Evolutionary conservation across 2,888 invertebrate species (phyloP).

Genomic region (Hymenopus coronatus): DNA sequence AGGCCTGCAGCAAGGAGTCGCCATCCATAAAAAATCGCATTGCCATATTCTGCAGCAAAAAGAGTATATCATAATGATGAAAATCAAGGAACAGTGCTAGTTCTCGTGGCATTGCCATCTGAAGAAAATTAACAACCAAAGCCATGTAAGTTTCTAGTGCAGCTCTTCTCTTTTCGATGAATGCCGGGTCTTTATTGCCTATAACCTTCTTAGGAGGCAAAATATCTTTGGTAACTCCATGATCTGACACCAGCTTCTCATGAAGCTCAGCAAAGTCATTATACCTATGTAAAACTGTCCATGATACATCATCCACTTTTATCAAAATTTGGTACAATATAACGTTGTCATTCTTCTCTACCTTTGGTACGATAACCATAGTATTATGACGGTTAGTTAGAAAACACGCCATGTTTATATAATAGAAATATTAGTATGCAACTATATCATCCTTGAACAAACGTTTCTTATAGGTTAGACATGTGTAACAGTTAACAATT

Average conservation of each 20-base stretch:
- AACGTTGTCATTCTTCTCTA: constrained; percentile 62
- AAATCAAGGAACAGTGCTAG: constrained; percentile 85
- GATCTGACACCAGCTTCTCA: constrained; percentile 74
- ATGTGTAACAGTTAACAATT: no score
- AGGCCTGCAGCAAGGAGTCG: constrained; percentile 62
- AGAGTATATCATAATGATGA: constrained; percentile 85
- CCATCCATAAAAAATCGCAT: constrained; percentile 73
- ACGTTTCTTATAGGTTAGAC: no score
- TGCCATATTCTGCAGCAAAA: constrained; percentile 79
- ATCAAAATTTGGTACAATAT: constrained; percentile 72
- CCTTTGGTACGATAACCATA: constrained; percentile 62
- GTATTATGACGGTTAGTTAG: constrained; percentile 66
- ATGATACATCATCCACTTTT: constrained; percentile 67
- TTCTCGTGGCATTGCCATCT: constrained; percentile 73
- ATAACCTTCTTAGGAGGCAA: constrained; percentile 92
- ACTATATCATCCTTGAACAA: no score
- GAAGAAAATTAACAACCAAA: constrained; percentile 71
- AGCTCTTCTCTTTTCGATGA: constrained; percentile 78
- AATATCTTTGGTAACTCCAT: constrained; percentile 78
- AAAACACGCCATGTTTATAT: constrained; percentile 67
- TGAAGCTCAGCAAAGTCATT: constrained; percentile 88
- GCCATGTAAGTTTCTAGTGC: constrained; percentile 80
- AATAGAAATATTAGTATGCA: background rate
- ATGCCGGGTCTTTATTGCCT: constrained; percentile 83
- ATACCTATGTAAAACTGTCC: constrained; percentile 85